phyloP scores from a whole-genome alignment of 2,888 invertebrate genomes.

The Parnassius orleans region DNA sequence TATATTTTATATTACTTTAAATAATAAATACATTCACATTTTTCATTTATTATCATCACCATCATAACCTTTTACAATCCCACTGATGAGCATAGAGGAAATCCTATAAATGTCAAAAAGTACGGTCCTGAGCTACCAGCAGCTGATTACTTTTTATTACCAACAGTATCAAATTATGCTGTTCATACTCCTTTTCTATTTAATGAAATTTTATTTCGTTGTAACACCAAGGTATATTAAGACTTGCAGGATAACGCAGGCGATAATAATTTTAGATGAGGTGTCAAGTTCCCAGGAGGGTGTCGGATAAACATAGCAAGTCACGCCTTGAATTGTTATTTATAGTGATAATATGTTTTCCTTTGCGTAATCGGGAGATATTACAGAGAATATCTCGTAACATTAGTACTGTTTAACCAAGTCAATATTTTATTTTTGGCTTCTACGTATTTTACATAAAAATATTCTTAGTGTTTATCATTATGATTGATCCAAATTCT shows the following conservation, averaged over 20 bases:
- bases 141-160: background rate
- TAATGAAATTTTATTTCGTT: background rate
- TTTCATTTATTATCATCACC: too few species aligned
- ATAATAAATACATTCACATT: too few species aligned
- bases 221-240: conserved; percentile 3
- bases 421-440: too few species aligned
- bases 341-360: conserved; percentile 17
- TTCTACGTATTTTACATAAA: too few species aligned
- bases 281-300: conserved; percentile 27
- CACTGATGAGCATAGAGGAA: too few species aligned
- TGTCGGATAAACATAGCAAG: conserved; percentile 18
- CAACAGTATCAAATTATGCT: background rate
- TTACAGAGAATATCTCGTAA: background rate
- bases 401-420: too few species aligned
- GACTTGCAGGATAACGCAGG: conserved; percentile 12
- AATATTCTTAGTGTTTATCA: too few species aligned
- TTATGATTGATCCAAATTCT: too few species aligned
- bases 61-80: too few species aligned
- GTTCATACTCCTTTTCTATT: background rate
- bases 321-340: conserved; percentile 16
- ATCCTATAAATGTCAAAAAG: too few species aligned
- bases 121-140: too few species aligned
- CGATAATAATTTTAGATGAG: conserved; percentile 28
- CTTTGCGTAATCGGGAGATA: conserved; percentile 15
- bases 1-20: too few species aligned